Evolutionary conservation across 92 coral and sea anemone genomes (phyloP).

Genomic region (Blastomussa wellsi): DNA sequence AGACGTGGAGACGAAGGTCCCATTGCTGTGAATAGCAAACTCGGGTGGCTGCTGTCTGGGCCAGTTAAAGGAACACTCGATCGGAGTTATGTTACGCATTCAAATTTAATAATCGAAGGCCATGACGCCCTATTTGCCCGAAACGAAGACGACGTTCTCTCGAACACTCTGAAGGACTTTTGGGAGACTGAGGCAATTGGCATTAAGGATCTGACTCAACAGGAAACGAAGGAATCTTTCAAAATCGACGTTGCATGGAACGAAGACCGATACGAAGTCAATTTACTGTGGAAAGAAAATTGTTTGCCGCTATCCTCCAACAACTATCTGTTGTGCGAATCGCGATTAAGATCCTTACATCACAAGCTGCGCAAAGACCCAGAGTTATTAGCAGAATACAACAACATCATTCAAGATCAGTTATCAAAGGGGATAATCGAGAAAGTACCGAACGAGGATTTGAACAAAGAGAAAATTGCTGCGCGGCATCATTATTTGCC

Average conservation of each 20-base stretch:
- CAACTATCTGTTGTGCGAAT: slow-evolving; percentile 9
- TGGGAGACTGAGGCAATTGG: slow-evolving; percentile 16
- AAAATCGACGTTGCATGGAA: slow-evolving; percentile 8
- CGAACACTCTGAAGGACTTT: slow-evolving; percentile 10
- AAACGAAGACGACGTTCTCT: not conserved
- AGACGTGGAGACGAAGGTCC: slow-evolving; percentile 47
- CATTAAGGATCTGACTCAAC: slow-evolving; percentile 2
- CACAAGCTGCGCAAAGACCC: slow-evolving; percentile 24
- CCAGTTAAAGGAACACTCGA: slow-evolving; percentile 8
- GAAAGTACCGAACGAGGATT: not conserved
- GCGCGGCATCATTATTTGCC: slow-evolving; percentile 40
- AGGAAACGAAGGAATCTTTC: slow-evolving; percentile 4
- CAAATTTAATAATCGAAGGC: not conserved
- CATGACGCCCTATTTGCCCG: not conserved
- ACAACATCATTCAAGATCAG: slow-evolving; percentile 37
- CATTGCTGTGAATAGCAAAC: slow-evolving; percentile 40
- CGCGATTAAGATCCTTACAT: slow-evolving; percentile 9
- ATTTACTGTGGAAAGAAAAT: slow-evolving; percentile 39
- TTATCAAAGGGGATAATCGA: slow-evolving; percentile 26
- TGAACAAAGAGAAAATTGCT: not conserved
- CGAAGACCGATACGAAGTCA: slow-evolving; percentile 35
- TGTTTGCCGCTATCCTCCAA: not conserved
- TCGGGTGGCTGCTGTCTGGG: slow-evolving; percentile 25
- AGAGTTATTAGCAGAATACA: slow-evolving; percentile 5
- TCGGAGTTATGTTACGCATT: not conserved